phyloP scores from a whole-genome alignment of 2,113 vertebrate genomes.

The Mustela nigripes region DNA sequence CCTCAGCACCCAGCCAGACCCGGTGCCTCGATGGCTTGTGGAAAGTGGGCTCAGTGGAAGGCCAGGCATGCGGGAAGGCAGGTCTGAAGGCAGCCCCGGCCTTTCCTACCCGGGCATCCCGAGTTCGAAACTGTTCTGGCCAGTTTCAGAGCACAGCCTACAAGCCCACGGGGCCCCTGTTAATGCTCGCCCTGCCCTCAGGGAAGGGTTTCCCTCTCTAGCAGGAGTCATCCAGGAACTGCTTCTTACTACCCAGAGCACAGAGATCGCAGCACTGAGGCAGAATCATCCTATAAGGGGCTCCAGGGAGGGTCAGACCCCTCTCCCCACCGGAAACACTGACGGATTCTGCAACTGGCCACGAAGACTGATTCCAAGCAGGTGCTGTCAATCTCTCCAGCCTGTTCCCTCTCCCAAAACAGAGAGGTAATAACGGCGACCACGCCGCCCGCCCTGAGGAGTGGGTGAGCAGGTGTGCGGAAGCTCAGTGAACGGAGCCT shows the following conservation, averaged over 20 bases:
- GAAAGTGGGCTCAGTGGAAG: neutral
- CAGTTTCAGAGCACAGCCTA: neutral
- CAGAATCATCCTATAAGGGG: neutral
- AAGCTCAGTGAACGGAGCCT: neutral
- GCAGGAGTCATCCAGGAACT: neutral
- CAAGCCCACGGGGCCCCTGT: too few relatives aligned
- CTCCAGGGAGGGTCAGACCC: too few relatives aligned
- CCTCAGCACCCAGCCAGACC: neutral
- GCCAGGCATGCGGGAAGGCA: fast-evolving
- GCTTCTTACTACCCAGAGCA: neutral
- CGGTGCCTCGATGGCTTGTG: neutral
- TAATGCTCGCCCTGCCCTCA: neutral
- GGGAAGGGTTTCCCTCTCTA: neutral
- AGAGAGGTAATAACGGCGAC: neutral
- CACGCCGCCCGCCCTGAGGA: neutral
- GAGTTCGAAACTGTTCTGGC: neutral
- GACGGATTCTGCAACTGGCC: neutral
- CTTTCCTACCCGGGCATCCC: neutral
- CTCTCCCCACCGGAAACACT: neutral
- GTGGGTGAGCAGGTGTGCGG: neutral
- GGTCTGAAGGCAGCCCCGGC: neutral
- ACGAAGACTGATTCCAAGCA: neutral
- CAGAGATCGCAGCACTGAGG: neutral
- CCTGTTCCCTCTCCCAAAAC: neutral
- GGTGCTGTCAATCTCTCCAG: neutral